Evolutionary conservation across 2,113 vertebrate species (phyloP).

Genomic region (Symphodus melops): DNA sequence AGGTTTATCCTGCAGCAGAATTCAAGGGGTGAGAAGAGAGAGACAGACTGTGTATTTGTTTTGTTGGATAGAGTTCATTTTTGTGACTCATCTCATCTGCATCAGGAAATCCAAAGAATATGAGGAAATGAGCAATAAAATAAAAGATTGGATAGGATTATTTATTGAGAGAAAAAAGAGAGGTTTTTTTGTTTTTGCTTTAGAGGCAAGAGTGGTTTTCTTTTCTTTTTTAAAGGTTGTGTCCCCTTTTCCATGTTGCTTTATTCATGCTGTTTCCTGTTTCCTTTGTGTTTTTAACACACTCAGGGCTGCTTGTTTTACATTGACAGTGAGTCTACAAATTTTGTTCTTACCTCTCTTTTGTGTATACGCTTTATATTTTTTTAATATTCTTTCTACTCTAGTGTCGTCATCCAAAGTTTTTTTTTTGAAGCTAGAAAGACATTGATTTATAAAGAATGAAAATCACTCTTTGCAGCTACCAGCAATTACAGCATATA

Average conservation of each 20-base stretch:
- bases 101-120: conserved; percentile 23
- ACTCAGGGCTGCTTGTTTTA: conserved; percentile 24
- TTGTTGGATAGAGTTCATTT: conserved; percentile 21
- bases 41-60: conserved; percentile 19
- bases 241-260: conserved; percentile 25
- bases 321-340: conserved; percentile 7
- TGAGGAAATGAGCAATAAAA: conserved; percentile 18
- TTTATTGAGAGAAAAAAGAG: not conserved
- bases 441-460: too few species aligned
- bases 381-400: not conserved
- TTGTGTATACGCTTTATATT: not conserved
- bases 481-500: not conserved
- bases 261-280: conserved; percentile 47
- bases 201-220: not conserved
- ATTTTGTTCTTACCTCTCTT: not conserved
- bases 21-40: not conserved
- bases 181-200: conserved; percentile 5
- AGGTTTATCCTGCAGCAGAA: conserved; percentile 16
- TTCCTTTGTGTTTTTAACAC: conserved; percentile 33
- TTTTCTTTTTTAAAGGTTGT: too few species aligned
- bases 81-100: conserved; percentile 25
- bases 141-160: conserved; percentile 29
- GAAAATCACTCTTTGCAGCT: conserved; percentile 4
- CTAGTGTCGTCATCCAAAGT: not conserved
- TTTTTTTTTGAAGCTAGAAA: too few species aligned